Evolutionary conservation across 2,113 vertebrate species (phyloP), one percentile per base, ranked within the genome.

Genomic region (Labrus mixtus): DNA sequence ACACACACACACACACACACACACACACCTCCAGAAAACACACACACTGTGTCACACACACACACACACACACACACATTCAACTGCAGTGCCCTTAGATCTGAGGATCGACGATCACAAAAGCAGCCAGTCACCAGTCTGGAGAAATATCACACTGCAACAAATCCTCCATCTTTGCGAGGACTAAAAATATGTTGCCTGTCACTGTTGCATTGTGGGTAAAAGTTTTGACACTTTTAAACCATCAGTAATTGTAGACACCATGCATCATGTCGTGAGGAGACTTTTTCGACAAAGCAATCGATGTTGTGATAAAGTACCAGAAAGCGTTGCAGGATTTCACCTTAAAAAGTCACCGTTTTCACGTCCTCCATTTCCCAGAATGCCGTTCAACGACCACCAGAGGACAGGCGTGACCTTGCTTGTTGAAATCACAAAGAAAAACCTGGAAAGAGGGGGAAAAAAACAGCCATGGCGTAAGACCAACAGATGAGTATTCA

Each of bases 151-250:
- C 72, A 75, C 50, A 43, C 22, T 17, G 65, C 78, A 76, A 70
- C 76, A 74, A 62, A 79, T 61, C 37, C 72, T 54, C 23, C 59
- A 66, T 48, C 13, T 56, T 19, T 54, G 54, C 0, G 0, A 13
- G 8, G 9, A 9, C 58, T 48, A 16, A 43, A 62, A 33, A 50
- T 8, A 1, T 73, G 53, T 51, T 39, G 53, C 19, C 59, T 58
- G n/a, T 59, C 50, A 55, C 19, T n/a, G 73, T 19, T 88, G 82
- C 81, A 88, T 87, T 79, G 23, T 80, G 82, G 56, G 53, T 87
- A 83, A 53, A 22, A 11, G 33, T 59, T 48, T 17, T 0, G 17
- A 50, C 41, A 19, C 46, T 10, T 48, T 15, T 17, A 69, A 69
- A 76, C 51, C 66, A 80, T 51, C 62, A 68, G 43, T 25, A 12